Evolutionary conservation across 2,888 invertebrate genomes (phyloP).

Genomic region (Melipona beecheii): DNA sequence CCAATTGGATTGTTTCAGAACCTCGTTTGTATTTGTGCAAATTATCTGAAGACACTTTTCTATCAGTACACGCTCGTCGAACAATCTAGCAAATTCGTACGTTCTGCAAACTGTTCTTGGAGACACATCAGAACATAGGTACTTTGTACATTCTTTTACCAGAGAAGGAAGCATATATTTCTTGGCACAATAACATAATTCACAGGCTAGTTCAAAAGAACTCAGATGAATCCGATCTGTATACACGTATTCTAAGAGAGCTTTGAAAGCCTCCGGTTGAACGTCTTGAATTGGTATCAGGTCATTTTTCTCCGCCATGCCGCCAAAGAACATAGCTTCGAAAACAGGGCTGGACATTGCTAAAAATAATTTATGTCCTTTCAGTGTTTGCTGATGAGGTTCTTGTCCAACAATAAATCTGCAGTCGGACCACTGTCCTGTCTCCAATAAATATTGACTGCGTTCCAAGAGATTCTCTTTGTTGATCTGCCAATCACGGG

Average conservation of each 20-base stretch:
- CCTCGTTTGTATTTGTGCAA: constrained; percentile 90
- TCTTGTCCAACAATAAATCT: constrained; percentile 92
- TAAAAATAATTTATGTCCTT: constrained; percentile 91
- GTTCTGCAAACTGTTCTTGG: constrained; percentile 93
- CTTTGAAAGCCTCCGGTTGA: constrained; percentile 93
- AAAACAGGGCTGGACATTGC: constrained; percentile 96
- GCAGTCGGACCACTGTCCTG: constrained; percentile 93
- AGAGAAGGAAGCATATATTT: constrained; percentile 94
- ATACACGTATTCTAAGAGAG: constrained; percentile 93
- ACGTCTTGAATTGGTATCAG: constrained; percentile 93
- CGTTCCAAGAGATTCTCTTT: constrained; percentile 90
- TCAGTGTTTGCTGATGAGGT: constrained; percentile 89
- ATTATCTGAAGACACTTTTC: constrained; percentile 93
- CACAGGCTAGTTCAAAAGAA: constrained; percentile 94
- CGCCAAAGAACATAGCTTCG: constrained; percentile 94
- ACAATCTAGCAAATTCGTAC: constrained; percentile 93
- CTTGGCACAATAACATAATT: constrained; percentile 94
- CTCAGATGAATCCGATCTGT: constrained; percentile 91
- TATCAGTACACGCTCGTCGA: constrained; percentile 92
- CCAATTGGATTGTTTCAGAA: constrained; percentile 90
- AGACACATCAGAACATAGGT: constrained; percentile 92
- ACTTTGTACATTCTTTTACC: constrained; percentile 93
- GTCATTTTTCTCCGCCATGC: constrained; percentile 91
- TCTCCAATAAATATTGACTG: constrained; percentile 90
- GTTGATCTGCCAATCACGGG: constrained; percentile 91